phyloP scores from a whole-genome alignment of 30 jellyfish, hydroid and myxozoan genomes.

The Haliclystus octoradiatus region DNA sequence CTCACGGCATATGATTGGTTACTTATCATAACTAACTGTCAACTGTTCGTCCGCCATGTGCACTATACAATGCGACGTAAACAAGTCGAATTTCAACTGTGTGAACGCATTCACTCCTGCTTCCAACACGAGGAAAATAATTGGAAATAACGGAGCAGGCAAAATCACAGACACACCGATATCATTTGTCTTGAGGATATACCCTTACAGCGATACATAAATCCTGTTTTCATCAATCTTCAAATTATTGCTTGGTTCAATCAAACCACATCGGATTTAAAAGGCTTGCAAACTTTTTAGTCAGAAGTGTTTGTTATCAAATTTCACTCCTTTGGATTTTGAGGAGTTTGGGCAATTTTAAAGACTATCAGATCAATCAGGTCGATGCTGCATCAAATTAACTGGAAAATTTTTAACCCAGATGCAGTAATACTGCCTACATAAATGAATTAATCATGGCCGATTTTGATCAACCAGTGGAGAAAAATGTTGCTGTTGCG shows the following conservation, averaged over 20 bases:
- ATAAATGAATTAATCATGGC: conserved; percentile 7
- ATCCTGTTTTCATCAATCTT: no score
- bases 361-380: no score
- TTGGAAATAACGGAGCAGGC: no score
- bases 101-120: not conserved
- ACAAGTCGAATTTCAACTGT: not conserved
- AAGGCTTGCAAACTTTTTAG: no score
- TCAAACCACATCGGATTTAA: no score
- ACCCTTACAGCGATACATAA: no score
- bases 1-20: not conserved
- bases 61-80: not conserved
- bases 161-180: no score
- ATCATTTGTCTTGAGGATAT: no score
- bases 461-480: not conserved
- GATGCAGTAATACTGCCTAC: conserved; percentile 76
- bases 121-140: not conserved
- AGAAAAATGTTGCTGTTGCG: no score
- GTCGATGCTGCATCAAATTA: conserved; percentile 85
- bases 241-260: no score
- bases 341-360: no score
- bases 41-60: conserved; percentile 1
- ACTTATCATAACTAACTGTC: not conserved
- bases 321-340: not conserved
- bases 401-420: conserved; percentile 64
- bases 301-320: not conserved